Evolutionary conservation across 2,888 invertebrate species (phyloP), one percentile per base, ranked within the genome.

Genomic region (Drosophila subquinaria): DNA sequence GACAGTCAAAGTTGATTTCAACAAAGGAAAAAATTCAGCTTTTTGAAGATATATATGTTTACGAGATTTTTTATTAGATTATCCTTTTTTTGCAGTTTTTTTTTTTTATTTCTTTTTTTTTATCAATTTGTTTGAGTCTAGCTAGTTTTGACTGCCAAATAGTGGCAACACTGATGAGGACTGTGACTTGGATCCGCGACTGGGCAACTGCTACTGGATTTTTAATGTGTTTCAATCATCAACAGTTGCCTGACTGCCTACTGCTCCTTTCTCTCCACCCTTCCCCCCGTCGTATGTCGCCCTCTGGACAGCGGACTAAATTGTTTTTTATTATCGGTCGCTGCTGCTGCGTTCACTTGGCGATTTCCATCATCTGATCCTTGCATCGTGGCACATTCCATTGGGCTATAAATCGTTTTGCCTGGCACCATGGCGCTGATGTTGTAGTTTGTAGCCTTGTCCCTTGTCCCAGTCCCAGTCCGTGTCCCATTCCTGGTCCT

Each of bases 221-320:
- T 92, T 92, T 92, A 92, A 92, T 92, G 92, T 92, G 92, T 92
- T 92, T 92, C 92, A 92, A 92, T 92, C 92, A 92, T 89, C 90
- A 73, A 69, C 71, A 79, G 80, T 79, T 69, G 69, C 62, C 71
- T 52, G 55, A 47, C 56, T 61, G 55, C 52, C 51, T 15, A 17
- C 43, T 57, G 43, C 9, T 43, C n/a, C 43, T 15, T 43, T 38
- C 42, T 8, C 11, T n/a, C 11, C 30, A 11, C 48, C 62, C 40
- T 36, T 45, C 17, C 23, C 13, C 5, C 27, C 9, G 17, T 47
- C 15, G 20, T 38, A 15, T 23, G 8, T 10, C 38, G 10, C n/a
- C 27, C n/a, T 15, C 15, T 42, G 11, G 36, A 17, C 13, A 51
- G 17, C 73, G 43, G 64, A 69, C 73, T 73, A 79, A 87, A 87